These are phyloP conservation scores for Paracentrotus lividus DNA, from an alignment of 53 echinoderm and acorn worm genomes.

Conservation along the genomic window DNA sequence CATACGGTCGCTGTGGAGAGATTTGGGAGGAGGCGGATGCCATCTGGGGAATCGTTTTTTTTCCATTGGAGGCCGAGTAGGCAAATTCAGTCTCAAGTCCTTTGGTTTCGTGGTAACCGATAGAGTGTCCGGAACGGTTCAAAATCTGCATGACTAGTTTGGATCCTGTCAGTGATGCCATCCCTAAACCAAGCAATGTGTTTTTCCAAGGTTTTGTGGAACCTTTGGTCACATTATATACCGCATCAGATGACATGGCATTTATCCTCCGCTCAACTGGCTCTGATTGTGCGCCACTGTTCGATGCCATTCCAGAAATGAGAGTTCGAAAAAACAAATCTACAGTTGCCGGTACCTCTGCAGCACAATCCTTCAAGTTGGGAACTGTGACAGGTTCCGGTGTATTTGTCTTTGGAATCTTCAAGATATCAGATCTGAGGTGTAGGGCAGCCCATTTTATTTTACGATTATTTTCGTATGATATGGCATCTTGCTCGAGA, in stretches of 20 bases:
- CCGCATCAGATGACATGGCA: constrained; percentile 75
- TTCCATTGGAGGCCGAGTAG: constrained; percentile 62
- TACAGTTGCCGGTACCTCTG: constrained; percentile 73
- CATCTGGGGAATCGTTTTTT: constrained; percentile 43
- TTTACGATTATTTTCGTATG: constrained; percentile 65
- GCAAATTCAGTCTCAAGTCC: constrained; percentile 83
- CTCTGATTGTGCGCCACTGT: not conserved
- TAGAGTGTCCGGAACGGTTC: constrained; percentile 78
- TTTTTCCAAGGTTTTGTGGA: constrained; percentile 78
- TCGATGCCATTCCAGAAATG: constrained; percentile 17
- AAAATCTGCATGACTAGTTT: constrained; percentile 71
- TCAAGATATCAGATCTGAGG: constrained; percentile 72
- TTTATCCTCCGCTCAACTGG: constrained; percentile 65
- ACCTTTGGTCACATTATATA: constrained; percentile 56
- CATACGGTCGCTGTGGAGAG: constrained; percentile 73
- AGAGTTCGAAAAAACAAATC: constrained; percentile 72
- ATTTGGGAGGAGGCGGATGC: constrained; percentile 62
- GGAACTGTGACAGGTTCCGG: constrained; percentile 74
- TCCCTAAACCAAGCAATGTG: constrained; percentile 76
- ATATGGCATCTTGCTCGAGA: constrained; percentile 56
- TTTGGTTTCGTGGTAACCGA: constrained; percentile 66
- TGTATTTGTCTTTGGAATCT: constrained; percentile 70
- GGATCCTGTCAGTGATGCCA: constrained; percentile 81
- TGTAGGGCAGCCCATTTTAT: constrained; percentile 77
- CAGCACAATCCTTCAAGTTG: constrained; percentile 77